These are phyloP conservation scores for Psylliodes chrysocephalus DNA, from an alignment of 2,888 invertebrate genomes.

Conservation along the genomic window DNA sequence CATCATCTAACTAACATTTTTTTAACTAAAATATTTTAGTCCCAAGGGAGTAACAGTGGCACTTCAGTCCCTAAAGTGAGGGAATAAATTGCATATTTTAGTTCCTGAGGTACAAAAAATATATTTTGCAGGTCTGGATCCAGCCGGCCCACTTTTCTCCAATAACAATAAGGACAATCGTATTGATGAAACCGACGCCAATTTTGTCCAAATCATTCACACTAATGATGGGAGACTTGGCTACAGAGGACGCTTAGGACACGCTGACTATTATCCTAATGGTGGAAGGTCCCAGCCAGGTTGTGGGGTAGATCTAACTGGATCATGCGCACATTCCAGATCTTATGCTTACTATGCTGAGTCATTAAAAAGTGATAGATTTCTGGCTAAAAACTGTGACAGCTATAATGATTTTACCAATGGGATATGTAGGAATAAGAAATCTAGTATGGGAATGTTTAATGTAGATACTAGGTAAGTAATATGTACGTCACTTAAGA, in stretches of 20 bases:
- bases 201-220: conserved; percentile 3
- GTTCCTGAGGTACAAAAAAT: too few relatives aligned
- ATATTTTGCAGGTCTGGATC: conserved; percentile 59
- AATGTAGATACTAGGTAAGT: not conserved
- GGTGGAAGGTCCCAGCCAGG: not conserved
- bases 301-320: not conserved
- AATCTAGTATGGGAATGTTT: not conserved
- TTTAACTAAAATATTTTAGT: too few relatives aligned
- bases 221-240: not conserved
- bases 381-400: not conserved
- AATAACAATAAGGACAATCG: conserved; percentile 15
- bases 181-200: not conserved
- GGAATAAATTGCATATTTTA: too few relatives aligned
- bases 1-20: too few relatives aligned
- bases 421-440: not conserved
- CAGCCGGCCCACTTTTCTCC: conserved; percentile 54
- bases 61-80: too few relatives aligned
- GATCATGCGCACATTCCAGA: not conserved
- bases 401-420: not conserved
- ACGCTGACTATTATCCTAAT: not conserved
- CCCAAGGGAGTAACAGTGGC: too few relatives aligned
- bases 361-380: not conserved
- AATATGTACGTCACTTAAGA: too few relatives aligned
- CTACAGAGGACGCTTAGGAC: not conserved
- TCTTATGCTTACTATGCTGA: not conserved